A percentile compares a stretch with the other conserved stretches of the same genome.
phyloP scores from a whole-genome alignment of 2,113 vertebrate species.

The Benitochromis conjunctus region DNA sequence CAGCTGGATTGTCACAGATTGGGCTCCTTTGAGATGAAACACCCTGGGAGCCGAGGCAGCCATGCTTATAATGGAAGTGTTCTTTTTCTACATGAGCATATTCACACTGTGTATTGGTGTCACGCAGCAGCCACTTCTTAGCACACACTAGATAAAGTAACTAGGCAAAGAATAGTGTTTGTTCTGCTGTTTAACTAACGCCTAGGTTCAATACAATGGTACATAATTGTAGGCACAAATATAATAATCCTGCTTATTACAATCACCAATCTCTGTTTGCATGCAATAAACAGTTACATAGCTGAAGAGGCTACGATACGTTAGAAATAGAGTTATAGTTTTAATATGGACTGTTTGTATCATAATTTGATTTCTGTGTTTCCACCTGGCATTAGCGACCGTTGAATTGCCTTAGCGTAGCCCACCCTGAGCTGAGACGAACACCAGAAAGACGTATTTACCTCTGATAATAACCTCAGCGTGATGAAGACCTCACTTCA shows the following conservation, averaged over 20 bases:
- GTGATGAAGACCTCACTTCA: not conserved
- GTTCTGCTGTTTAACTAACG: not conserved
- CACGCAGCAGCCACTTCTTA: not conserved
- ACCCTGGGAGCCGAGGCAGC: not conserved
- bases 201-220: not conserved
- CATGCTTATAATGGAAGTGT: not conserved
- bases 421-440: slow-evolving; percentile 35
- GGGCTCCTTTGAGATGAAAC: not conserved
- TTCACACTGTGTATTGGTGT: not conserved
- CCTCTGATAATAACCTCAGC: slow-evolving; percentile 27
- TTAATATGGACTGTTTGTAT: slow-evolving; percentile 14
- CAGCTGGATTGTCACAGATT: not conserved
- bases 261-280: slow-evolving; percentile 1
- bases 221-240: not conserved
- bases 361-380: slow-evolving; percentile 29
- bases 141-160: not conserved
- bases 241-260: slow-evolving; percentile 3
- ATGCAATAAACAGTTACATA: not conserved
- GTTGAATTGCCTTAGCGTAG: slow-evolving; percentile 64
- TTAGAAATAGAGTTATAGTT: slow-evolving; percentile 11
- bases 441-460: slow-evolving; percentile 31
- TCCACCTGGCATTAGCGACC: slow-evolving; percentile 23
- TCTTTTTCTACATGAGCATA: not conserved
- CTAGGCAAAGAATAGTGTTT: not conserved
- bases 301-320: not conserved